Conservation (phyloP, 30 jellyfish, hydroid and myxozoan genomes). For the Aurelia coerulea region DNA sequence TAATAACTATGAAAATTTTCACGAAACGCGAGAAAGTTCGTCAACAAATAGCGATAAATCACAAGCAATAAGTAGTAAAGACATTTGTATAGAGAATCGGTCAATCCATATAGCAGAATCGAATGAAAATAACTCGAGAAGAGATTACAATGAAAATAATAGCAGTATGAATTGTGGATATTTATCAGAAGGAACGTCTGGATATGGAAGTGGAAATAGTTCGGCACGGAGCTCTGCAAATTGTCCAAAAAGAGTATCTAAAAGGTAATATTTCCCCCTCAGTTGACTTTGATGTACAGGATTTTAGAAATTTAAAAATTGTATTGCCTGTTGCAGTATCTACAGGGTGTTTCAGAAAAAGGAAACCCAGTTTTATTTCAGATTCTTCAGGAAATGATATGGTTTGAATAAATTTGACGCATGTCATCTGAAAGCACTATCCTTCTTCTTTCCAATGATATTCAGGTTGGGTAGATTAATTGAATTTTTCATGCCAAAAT, state of each 20-base stretch:
- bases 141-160: background rate
- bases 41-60: slow-evolving; percentile 31
- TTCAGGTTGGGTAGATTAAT: no score
- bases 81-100: slow-evolving; percentile 9
- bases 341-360: background rate
- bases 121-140: background rate
- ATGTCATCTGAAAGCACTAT: no score
- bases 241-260: slow-evolving; percentile 2
- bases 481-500: no score
- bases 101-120: background rate
- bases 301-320: background rate
- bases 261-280: slow-evolving; percentile 7
- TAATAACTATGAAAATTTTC: slow-evolving; percentile 7
- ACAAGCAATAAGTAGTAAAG: slow-evolving; percentile 45
- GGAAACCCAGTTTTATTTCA: background rate
- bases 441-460: no score
- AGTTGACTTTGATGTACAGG: background rate
- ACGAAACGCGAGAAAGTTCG: background rate
- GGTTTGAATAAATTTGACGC: no score
- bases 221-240: slow-evolving; percentile 66
- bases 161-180: slow-evolving; percentile 26
- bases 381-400: background rate
- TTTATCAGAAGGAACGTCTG: slow-evolving; percentile 70
- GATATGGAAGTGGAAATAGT: slow-evolving; percentile 53
- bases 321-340: background rate